A percentile compares a stretch with the other conserved stretches of the same genome.
phyloP scores from a whole-genome alignment of 2,888 invertebrate species.

The Carabus problematicus region DNA sequence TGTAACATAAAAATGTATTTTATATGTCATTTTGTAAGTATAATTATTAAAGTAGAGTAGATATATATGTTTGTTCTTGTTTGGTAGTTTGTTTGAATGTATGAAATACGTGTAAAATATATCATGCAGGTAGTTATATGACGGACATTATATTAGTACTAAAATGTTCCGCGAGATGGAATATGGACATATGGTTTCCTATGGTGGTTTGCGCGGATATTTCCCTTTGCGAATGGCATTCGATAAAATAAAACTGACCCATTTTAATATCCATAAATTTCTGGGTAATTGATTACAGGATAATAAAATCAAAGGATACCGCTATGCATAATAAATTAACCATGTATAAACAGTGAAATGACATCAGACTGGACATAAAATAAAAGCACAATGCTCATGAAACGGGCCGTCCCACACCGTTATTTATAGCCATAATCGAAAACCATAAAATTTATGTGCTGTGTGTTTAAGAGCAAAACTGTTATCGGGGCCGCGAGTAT shows the following conservation, averaged over 20 bases:
- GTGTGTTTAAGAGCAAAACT: conserved; percentile 39
- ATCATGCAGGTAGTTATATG: no score
- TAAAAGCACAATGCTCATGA: conserved; percentile 42
- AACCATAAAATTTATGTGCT: conserved; percentile 40
- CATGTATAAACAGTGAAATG: conserved; percentile 41
- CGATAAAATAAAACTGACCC: conserved; percentile 37
- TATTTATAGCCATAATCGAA: conserved; percentile 41
- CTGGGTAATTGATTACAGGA: conserved; percentile 39
- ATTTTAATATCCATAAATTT: conserved; percentile 40
- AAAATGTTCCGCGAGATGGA: no score
- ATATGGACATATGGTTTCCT: no score
- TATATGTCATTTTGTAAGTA: no score
- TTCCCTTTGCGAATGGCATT: background rate
- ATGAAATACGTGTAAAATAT: no score
- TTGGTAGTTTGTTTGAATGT: no score
- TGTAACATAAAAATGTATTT: no score
- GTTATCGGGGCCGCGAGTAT: conserved; percentile 28
- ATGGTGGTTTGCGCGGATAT: no score
- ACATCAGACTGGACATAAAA: conserved; percentile 40
- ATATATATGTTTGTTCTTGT: no score
- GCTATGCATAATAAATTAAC: conserved; percentile 43
- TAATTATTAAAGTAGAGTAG: no score
- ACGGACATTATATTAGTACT: no score
- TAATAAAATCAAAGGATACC: conserved; percentile 43
- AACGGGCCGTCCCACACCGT: conserved; percentile 36